Percentiles rank a stretch among this genome's conserved stretches.
These are phyloP conservation scores for Melanchra persicariae DNA, from an alignment of 2,888 invertebrate genomes.

Conservation along the genomic window DNA sequence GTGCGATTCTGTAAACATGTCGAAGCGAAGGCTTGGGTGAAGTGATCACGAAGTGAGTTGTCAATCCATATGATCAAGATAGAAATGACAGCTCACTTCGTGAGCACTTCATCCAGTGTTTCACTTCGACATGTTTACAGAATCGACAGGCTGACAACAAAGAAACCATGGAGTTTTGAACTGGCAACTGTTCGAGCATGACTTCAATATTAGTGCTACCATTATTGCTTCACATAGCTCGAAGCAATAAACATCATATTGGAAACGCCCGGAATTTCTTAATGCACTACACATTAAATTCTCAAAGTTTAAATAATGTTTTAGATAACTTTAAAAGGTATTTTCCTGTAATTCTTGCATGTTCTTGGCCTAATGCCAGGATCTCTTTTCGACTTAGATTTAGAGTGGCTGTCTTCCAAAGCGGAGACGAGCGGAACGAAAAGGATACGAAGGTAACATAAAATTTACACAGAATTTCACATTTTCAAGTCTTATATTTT, in stretches of 20 bases:
- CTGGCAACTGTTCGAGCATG: slow-evolving; percentile 33
- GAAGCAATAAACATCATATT: slow-evolving; percentile 56
- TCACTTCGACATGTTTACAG: no score
- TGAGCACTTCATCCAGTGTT: no score
- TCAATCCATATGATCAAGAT: no score
- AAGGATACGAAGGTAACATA: slow-evolving; percentile 31
- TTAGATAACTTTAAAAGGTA: slow-evolving; percentile 36
- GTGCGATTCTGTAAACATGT: no score
- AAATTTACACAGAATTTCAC: slow-evolving; percentile 28
- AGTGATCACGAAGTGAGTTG: no score
- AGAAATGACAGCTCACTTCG: no score
- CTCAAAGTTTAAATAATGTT: slow-evolving; percentile 37
- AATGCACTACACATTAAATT: slow-evolving; percentile 37
- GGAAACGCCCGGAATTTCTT: slow-evolving; percentile 57
- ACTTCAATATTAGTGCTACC: slow-evolving; percentile 48
- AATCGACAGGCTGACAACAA: no score
- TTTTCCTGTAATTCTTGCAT: slow-evolving; percentile 44
- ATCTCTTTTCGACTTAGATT: slow-evolving; percentile 40
- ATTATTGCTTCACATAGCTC: slow-evolving; percentile 50
- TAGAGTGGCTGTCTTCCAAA: slow-evolving; percentile 52
- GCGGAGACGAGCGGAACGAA: slow-evolving; percentile 54
- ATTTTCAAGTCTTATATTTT: slow-evolving; percentile 17
- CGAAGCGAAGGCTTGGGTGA: no score
- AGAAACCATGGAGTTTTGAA: slow-evolving; percentile 7
- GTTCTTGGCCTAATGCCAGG: slow-evolving; percentile 49